Conservation (phyloP, 2,797 vertebrate genomes). For the Tangara arthus region DNA sequence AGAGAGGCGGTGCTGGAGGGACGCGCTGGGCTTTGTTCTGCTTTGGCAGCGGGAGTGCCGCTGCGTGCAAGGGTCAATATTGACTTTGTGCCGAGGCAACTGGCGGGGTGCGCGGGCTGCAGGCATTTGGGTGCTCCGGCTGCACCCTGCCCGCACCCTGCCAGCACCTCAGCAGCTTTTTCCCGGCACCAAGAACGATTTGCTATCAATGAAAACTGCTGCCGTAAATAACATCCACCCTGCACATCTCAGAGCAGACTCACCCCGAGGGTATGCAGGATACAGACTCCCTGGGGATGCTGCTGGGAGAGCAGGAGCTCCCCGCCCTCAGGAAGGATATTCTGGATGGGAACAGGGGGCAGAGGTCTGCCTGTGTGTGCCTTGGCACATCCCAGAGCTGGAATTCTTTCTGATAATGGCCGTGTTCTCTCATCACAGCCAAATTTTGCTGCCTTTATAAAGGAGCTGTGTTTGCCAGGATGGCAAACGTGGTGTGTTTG, state of each 20-base stretch:
- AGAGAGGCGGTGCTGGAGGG: neutral
- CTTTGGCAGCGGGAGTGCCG: neutral
- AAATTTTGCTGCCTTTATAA: neutral
- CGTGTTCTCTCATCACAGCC: accelerated
- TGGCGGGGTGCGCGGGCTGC: neutral
- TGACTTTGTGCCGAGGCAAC: slow-evolving; percentile 10
- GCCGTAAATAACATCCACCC: neutral
- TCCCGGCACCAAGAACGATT: neutral
- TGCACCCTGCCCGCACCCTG: neutral
- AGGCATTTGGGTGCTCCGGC: neutral
- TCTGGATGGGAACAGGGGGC: neutral
- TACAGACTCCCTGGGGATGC: neutral
- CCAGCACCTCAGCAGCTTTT: neutral
- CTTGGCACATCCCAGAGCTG: neutral
- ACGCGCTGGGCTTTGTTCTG: neutral
- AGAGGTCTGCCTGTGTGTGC: neutral
- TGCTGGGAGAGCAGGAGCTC: neutral
- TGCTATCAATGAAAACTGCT: accelerated
- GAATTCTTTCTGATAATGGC: neutral
- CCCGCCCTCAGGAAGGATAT: neutral
- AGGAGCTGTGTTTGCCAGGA: neutral
- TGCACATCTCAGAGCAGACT: neutral
- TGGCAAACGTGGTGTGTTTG: neutral
- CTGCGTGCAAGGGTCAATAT: neutral
- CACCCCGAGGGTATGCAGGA: neutral